phyloP scores from a whole-genome alignment of 1,140 invertebrate species.

The Drosophila aff. region DNA sequence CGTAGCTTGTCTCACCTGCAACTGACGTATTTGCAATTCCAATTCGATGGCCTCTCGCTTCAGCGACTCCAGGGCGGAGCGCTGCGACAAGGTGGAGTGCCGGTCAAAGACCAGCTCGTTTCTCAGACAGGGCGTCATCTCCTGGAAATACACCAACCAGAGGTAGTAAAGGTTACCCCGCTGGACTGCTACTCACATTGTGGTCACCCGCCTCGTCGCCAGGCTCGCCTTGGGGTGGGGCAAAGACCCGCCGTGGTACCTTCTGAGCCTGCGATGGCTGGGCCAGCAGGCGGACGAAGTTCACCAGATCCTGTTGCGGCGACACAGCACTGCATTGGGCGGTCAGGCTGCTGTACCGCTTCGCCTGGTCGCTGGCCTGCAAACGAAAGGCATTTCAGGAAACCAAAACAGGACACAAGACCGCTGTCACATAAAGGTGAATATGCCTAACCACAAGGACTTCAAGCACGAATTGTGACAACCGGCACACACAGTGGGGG shows the following conservation, averaged over 20 bases:
- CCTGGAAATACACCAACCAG: constrained; percentile 80
- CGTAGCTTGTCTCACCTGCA: constrained; percentile 86
- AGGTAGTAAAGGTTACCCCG: neutral
- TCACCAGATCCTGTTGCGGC: constrained; percentile 89
- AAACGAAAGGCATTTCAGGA: neutral
- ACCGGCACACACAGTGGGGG: neutral
- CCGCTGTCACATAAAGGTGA: constrained; percentile 3
- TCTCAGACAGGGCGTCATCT: constrained; percentile 89
- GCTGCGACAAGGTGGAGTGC: constrained; percentile 90
- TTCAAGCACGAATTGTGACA: neutral
- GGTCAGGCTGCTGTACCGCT: constrained; percentile 91
- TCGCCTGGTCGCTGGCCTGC: constrained; percentile 91
- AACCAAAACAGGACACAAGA: neutral
- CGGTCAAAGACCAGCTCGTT: constrained; percentile 94
- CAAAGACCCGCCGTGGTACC: constrained; percentile 87
- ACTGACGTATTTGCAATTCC: constrained; percentile 93
- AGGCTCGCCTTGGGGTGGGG: constrained; percentile 87
- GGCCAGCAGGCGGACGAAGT: constrained; percentile 89
- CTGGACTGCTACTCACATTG: constrained; percentile 66
- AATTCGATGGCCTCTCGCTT: constrained; percentile 93
- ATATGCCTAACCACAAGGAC: neutral
- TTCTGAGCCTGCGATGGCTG: constrained; percentile 87
- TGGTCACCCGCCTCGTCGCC: constrained; percentile 74
- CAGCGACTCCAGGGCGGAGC: constrained; percentile 91
- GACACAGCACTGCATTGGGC: constrained; percentile 89